Percentiles rank a stretch among this genome's conserved stretches.
phyloP scores from a whole-genome alignment of 64 coral and sea anemone genomes.

The Montipora efflorescens region DNA sequence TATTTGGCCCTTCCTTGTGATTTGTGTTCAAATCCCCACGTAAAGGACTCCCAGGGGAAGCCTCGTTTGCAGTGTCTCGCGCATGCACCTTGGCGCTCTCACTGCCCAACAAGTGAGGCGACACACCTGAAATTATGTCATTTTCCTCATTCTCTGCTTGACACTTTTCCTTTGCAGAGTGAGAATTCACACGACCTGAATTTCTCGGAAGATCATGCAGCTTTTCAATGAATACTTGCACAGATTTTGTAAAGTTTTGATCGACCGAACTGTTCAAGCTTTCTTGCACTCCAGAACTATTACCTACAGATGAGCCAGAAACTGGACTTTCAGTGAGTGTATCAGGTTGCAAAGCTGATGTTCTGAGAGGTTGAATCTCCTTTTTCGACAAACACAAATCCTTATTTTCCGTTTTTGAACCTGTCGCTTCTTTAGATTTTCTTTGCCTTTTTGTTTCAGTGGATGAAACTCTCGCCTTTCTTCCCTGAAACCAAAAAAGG shows the following conservation, averaged over 20 bases:
- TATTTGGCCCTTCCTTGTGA: neutral
- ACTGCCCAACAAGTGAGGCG: neutral
- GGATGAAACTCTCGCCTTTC: neutral
- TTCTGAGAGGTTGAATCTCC: neutral
- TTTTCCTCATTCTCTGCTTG: neutral
- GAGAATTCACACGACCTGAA: neutral
- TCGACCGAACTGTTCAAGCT: neutral
- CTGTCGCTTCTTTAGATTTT: neutral
- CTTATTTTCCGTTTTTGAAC: neutral
- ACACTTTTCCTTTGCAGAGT: neutral
- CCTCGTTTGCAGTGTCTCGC: neutral
- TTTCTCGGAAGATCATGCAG: neutral
- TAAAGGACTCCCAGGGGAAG: neutral
- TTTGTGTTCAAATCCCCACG: neutral
- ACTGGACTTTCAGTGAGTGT: neutral
- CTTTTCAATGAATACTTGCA: neutral
- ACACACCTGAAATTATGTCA: neutral
- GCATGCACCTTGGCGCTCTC: neutral
- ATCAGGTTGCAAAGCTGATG: neutral
- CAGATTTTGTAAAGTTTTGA: neutral
- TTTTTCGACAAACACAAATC: neutral
- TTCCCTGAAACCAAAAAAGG: neutral
- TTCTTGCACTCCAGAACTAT: neutral
- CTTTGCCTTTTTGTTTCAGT: constrained; percentile 10
- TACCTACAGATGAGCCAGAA: neutral